Base-by-base conservation (phyloP, 1,140 invertebrate species). In the Eurosta solidaginis region DNA sequence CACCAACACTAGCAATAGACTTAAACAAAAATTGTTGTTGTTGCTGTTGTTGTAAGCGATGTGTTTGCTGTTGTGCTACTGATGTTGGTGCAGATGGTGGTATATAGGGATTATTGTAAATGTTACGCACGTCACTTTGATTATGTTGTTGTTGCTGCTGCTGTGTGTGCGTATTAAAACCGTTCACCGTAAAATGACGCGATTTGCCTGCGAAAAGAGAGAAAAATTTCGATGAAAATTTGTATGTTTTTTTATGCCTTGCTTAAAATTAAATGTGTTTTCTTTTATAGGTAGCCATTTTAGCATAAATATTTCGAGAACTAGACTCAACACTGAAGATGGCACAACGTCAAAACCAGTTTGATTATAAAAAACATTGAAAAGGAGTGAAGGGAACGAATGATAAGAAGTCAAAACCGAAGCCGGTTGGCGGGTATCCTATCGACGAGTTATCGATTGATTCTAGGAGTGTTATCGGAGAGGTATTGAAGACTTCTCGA, bases 131-230 rank as follows among this genome's bases (percentile, higher is more conserved):
- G 80, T 86, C 85, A 78, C 81, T 85, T 76, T 82, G 79, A 52
- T 7, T 42, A 20, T 68, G 59, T 20, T 40, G 7, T 40, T 82
- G 82, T 77, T 79, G 78, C 73, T 82, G 82, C 75, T 81, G 83
- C 29, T 82, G 84, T 81, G 83, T 82, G 74, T 83, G 83, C 83
- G 83, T 85, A 84, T 83, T 85, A 79, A 86, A 79, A 79, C 85
- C 85, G 78, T 86, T 86, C 78, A 86, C 83, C 81, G 85, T 82
- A 78, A 85, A 86, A 82, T 86, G 85, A 75, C 85, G 85, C 54
- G 85, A 85, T 82, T 86, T 86, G 59, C 81, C 85, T 86, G 77
- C 17, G 83, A 85, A 22, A 25, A 12, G 33, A 47, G 25, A 44
- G 12, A 76, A 77, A 78, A 44, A 76, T n/a, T 33, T 10, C 3